Evolutionary conservation across 2,113 vertebrate genomes (phyloP).

Genomic region (Aldabrachelys gigantea): DNA sequence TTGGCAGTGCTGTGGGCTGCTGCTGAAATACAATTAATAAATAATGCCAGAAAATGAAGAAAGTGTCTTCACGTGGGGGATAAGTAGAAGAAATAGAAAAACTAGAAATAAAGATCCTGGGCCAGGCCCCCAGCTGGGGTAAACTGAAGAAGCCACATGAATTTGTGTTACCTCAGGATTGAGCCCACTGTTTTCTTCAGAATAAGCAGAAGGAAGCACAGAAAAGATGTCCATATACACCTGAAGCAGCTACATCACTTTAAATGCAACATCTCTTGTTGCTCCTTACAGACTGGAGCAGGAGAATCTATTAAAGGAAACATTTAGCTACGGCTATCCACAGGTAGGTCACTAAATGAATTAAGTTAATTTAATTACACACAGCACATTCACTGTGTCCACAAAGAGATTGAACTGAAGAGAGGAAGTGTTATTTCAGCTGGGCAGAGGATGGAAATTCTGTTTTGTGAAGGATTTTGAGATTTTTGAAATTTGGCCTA

Average conservation of each 20-base stretch:
- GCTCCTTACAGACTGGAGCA: rapidly evolving
- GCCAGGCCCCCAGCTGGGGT: background rate
- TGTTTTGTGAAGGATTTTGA: background rate
- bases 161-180: background rate
- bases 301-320: background rate
- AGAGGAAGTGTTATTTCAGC: background rate
- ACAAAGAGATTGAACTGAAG: background rate
- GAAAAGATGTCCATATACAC: background rate
- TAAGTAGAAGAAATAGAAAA: background rate
- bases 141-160: background rate
- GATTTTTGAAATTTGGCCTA: background rate
- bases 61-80: background rate
- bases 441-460: background rate
- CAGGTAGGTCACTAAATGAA: constrained; percentile 32
- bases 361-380: constrained; percentile 52
- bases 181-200: background rate
- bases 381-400: background rate
- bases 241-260: background rate
- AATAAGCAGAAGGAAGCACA: background rate
- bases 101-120: background rate
- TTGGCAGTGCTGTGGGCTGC: background rate
- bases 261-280: rapidly evolving
- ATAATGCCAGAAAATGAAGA: background rate
- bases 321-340: background rate
- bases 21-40: background rate